These are phyloP conservation scores for Pseudolaguvia tuberculata DNA, from an alignment of 2,113 vertebrate genomes.

Conservation along the genomic window DNA sequence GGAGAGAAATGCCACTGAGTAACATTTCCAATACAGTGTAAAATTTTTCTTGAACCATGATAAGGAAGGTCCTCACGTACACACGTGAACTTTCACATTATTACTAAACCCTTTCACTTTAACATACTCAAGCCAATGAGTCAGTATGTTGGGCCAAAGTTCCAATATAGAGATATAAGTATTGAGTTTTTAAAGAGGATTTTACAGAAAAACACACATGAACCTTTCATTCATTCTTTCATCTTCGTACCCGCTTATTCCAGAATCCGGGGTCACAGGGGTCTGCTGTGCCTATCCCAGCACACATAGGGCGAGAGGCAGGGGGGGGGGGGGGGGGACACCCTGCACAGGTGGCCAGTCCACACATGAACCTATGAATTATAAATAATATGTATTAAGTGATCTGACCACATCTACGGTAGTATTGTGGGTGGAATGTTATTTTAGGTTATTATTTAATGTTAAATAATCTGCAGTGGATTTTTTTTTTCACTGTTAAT, in stretches of 20 bases:
- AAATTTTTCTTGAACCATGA: conserved; percentile 33
- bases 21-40: conserved; percentile 11
- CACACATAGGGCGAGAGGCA: no score
- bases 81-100: conserved; percentile 22
- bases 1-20: not conserved
- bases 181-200: not conserved
- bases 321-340: no score
- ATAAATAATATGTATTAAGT: no score
- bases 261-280: no score
- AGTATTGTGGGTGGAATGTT: no score
- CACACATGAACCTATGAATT: no score
- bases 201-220: not conserved
- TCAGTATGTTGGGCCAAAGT: not conserved
- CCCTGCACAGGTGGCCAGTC: no score
- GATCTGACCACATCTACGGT: no score
- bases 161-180: not conserved
- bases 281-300: no score
- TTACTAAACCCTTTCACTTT: conserved; percentile 27
- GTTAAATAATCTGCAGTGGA: conserved; percentile 19
- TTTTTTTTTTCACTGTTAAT: conserved; percentile 29
- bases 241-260: no score
- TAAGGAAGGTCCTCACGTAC: not conserved
- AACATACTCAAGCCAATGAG: conserved; percentile 25
- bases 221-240: not conserved
- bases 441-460: not conserved